A percentile compares a stretch with the other conserved stretches of the same genome.
These are phyloP conservation scores for Cyprinodon variegatus DNA, from an alignment of 2,113 vertebrate genomes.

Conservation along the genomic window DNA sequence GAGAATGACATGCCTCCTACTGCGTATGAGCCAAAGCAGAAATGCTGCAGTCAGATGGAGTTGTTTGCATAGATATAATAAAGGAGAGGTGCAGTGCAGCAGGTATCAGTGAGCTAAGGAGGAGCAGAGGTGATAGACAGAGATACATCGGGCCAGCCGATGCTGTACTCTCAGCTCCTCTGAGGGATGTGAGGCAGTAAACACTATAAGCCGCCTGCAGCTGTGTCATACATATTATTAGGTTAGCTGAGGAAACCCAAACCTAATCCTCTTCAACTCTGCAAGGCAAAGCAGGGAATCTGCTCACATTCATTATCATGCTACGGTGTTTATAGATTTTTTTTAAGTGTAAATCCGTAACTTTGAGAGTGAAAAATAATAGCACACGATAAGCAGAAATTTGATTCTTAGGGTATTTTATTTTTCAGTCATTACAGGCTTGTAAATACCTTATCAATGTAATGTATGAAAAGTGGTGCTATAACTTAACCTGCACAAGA, in stretches of 20 bases:
- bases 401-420: slow-evolving; percentile 39
- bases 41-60: slow-evolving; percentile 31
- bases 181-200: slow-evolving; percentile 61
- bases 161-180: slow-evolving; percentile 36
- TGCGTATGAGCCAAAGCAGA: not conserved
- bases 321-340: slow-evolving; percentile 47
- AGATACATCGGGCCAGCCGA: slow-evolving; percentile 43
- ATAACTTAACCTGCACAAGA: slow-evolving; percentile 37
- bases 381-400: slow-evolving; percentile 19
- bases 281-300: slow-evolving; percentile 54
- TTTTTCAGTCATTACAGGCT: slow-evolving; percentile 36
- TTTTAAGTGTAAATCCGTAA: slow-evolving; percentile 38
- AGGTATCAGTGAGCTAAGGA: slow-evolving; percentile 43
- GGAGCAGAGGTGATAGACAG: slow-evolving; percentile 57
- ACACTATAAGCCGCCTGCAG: slow-evolving; percentile 65
- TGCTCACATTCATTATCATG: slow-evolving; percentile 36
- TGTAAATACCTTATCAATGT: slow-evolving; percentile 13
- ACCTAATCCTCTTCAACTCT: slow-evolving; percentile 69
- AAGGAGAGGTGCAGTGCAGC: slow-evolving; percentile 32
- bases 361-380: slow-evolving; percentile 22
- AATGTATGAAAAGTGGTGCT: slow-evolving; percentile 35
- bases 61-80: slow-evolving; percentile 1
- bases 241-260: slow-evolving; percentile 60
- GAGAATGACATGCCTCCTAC: not conserved
- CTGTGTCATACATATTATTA: slow-evolving; percentile 68